Percentiles rank a stretch among this genome's conserved stretches.
Conservation (phyloP, 2,888 invertebrate genomes). For the Rhopalosiphum nymphaeae region DNA sequence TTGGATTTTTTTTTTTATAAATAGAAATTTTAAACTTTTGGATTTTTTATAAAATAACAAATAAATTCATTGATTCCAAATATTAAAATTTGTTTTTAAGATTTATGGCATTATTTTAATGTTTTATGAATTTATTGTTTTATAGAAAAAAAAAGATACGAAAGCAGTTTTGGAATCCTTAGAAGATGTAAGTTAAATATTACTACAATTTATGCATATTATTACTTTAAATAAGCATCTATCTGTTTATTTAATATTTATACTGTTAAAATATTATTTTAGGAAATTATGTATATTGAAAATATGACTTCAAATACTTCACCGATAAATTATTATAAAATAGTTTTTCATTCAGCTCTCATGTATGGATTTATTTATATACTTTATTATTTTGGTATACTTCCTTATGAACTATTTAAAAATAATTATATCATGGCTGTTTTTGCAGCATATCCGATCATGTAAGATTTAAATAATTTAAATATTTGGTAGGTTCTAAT, state of each 20-base stretch:
- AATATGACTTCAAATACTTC: slow-evolving; percentile 59
- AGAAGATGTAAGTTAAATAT: slow-evolving; percentile 73
- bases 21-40: not conserved
- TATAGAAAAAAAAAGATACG: slow-evolving; percentile 73
- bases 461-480: slow-evolving; percentile 41
- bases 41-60: not conserved
- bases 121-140: not conserved
- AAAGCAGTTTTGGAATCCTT: slow-evolving; percentile 77
- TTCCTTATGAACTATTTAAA: slow-evolving; percentile 30
- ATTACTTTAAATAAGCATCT: not conserved
- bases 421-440: slow-evolving; percentile 51
- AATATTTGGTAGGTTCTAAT: not conserved
- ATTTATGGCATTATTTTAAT: not conserved
- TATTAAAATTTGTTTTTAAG: not conserved
- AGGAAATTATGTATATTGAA: slow-evolving; percentile 60
- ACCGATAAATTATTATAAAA: slow-evolving; percentile 61
- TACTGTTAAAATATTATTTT: slow-evolving; percentile 64
- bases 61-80: not conserved
- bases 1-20: not conserved
- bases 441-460: slow-evolving; percentile 56
- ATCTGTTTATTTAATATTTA: not conserved
- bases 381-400: slow-evolving; percentile 52
- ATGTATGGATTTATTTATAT: slow-evolving; percentile 56
- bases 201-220: not conserved
- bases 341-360: slow-evolving; percentile 57